Evolutionary conservation across 2,797 vertebrate genomes (phyloP), one percentile per base, ranked within the genome.

Genomic region (Rhinogobio ventralis): DNA sequence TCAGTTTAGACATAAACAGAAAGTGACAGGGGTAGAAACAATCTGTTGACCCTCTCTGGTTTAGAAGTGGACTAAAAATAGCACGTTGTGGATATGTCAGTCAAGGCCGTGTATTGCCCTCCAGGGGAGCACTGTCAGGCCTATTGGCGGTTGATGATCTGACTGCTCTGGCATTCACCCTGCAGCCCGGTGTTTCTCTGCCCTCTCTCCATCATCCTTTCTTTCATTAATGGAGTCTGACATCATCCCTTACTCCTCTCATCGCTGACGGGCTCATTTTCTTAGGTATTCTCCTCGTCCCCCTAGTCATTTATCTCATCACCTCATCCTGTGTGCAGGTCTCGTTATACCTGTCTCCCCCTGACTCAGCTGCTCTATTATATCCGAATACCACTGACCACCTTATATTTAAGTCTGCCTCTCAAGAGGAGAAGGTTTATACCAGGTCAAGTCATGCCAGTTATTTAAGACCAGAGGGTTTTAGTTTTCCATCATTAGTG

Each of bases 51-150:
- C 82, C 87, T 60, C 53, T 85, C 77, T 55, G 62, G 69, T 51
- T 85, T 86, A 79, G 77, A 79, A 82, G 74, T 77, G 23, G n/a
- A 14, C 87, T 89, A 89, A 83, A 88, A 90, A 90, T 90, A 90
- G 87, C 62, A 19, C 30, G 46, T n/a, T 10, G 75, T 87, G 82
- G 79, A 85, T 83, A 7, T 89, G 88, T 89, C 86, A 73, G 73
- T 87, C 83, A 71, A 78, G 66, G 72, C 53, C 25, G n/a, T 36
- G 78, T 86, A 80, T 86, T 28, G 30, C 68, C 67, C 72, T 36
- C 64, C 36, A 11, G 79, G 81, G 83, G 78, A 77, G 60, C 64
- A 68, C 36, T 82, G 85, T 83, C 79, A 39, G 15, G 62, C 74
- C 76, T 88, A 79, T 86, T 88, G 82, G 72, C 2, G 77, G 67